Evolutionary conservation across 2,888 invertebrate genomes (phyloP).

Genomic region (Megalurothrips usitatus): DNA sequence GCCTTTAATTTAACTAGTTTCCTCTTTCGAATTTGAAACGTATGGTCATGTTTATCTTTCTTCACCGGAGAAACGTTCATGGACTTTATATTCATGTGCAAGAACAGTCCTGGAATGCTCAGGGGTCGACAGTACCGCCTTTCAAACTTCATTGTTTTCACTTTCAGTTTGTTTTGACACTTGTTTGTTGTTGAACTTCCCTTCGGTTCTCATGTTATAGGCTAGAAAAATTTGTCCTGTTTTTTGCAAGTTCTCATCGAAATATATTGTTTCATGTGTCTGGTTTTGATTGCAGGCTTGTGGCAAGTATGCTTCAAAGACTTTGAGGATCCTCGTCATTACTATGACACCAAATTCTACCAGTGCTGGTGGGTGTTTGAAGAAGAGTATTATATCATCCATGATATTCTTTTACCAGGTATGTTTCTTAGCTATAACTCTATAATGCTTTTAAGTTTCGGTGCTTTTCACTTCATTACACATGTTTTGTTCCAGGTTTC

Average conservation of each 20-base stretch:
- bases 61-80: too few relatives aligned
- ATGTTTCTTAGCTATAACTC: slow-evolving; percentile 42
- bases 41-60: too few relatives aligned
- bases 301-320: slow-evolving; percentile 93
- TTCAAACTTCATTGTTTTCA: neutral
- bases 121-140: too few relatives aligned
- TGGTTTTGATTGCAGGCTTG: slow-evolving; percentile 59
- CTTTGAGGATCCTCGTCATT: slow-evolving; percentile 75
- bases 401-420: slow-evolving; percentile 80
- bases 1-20: neutral
- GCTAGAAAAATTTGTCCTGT: neutral
- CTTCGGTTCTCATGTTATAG: neutral
- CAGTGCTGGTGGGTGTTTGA: slow-evolving; percentile 98
- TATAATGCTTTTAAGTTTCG: too few relatives aligned
- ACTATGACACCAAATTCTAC: slow-evolving; percentile 73
- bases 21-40: too few relatives aligned
- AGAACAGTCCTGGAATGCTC: too few relatives aligned
- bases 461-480: neutral
- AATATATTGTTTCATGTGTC: neutral
- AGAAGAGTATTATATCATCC: slow-evolving; percentile 92
- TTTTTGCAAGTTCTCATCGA: neutral
- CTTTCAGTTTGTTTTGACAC: neutral
- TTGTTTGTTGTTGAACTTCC: neutral
- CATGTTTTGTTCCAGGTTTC: slow-evolving; percentile 57
- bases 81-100: too few relatives aligned